Evolutionary conservation across 2,797 vertebrate species (phyloP).

Genomic region (Chaetodon trifasciatus): DNA sequence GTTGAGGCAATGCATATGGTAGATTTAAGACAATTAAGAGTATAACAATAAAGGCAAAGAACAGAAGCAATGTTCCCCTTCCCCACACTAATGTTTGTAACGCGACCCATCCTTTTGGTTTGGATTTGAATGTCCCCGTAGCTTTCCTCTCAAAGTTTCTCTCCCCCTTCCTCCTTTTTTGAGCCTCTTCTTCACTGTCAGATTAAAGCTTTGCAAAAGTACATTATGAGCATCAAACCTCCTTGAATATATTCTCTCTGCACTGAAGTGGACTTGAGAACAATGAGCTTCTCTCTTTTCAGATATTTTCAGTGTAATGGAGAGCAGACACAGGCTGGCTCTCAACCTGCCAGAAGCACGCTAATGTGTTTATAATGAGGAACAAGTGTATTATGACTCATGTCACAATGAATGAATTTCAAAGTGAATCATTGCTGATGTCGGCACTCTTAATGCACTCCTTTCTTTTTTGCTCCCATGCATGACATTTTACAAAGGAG

Average conservation of each 20-base stretch:
- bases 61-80: slow-evolving; percentile 8
- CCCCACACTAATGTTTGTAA: slow-evolving; percentile 8
- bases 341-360: slow-evolving; percentile 65
- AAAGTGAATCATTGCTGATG: slow-evolving; percentile 64
- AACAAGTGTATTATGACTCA: slow-evolving; percentile 78
- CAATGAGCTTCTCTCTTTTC: slow-evolving; percentile 63
- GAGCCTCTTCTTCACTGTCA: slow-evolving; percentile 39
- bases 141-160: slow-evolving; percentile 21
- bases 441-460: slow-evolving; percentile 50
- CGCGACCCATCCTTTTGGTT: slow-evolving; percentile 13
- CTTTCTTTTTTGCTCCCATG: slow-evolving; percentile 21
- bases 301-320: slow-evolving; percentile 59
- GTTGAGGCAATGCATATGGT: not conserved
- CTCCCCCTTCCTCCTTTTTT: slow-evolving; percentile 1
- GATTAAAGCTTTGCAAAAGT: slow-evolving; percentile 44
- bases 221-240: slow-evolving; percentile 35
- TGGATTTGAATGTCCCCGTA: not conserved
- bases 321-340: slow-evolving; percentile 62
- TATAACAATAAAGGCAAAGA: slow-evolving; percentile 11
- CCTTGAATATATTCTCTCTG: slow-evolving; percentile 37
- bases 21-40: slow-evolving; percentile 12
- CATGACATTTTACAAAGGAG: slow-evolving; percentile 24
- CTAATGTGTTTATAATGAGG: slow-evolving; percentile 82
- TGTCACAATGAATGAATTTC: slow-evolving; percentile 70
- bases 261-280: slow-evolving; percentile 55